Evolutionary conservation across 2,797 vertebrate species (phyloP), one percentile per base, ranked within the genome.

Genomic region (Pseudomugil gertrudae): DNA sequence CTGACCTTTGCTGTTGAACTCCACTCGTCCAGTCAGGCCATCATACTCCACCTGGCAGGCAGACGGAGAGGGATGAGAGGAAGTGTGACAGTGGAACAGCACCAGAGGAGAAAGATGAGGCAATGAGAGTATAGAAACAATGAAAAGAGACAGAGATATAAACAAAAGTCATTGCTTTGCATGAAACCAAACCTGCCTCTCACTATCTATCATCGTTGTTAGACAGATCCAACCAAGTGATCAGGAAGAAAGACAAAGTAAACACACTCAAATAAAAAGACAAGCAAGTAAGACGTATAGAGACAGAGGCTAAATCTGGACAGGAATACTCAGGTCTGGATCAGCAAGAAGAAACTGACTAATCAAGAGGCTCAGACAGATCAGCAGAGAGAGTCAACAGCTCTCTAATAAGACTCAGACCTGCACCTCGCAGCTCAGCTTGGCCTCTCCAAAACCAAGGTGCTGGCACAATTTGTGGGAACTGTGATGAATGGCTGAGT

Each of bases 1-100:
- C 88, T 98, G 96, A 64, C 96, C 96, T 93, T 97, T 97, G 92
- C 96, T 98, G 94, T 98, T 97, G 89, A 98, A 98, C 86, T 97
- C 96, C 29, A 97, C 95, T 1, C 92, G 92, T 9, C 96, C 96
- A 0, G 96, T 96, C 89, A 97, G 92, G 75, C 96, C 96, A 0
- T 96, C 95, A 63, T 96, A 97, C 94, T 96, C 96, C 92, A 96
- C 95, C 95, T 96, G 90, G 67, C 51, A 80, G 66, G 57, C 69
- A 66, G 52, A 78, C 1, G 66, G 50, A 68, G 53, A 76, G 59
- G 36, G 53, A 76, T 40, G 45, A 57, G 19, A 57, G 63, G 43
- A 65, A 57, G 56, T n/a, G 57, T 3, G 35, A 66, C 36, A 57
- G 63, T 27, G 24, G 23, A 51, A 35, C 29, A 43, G 43, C 27